A percentile compares a stretch with the other conserved stretches of the same genome.
Conservation (phyloP, 2,113 vertebrate genomes). For the Rhinogobius similis region DNA sequence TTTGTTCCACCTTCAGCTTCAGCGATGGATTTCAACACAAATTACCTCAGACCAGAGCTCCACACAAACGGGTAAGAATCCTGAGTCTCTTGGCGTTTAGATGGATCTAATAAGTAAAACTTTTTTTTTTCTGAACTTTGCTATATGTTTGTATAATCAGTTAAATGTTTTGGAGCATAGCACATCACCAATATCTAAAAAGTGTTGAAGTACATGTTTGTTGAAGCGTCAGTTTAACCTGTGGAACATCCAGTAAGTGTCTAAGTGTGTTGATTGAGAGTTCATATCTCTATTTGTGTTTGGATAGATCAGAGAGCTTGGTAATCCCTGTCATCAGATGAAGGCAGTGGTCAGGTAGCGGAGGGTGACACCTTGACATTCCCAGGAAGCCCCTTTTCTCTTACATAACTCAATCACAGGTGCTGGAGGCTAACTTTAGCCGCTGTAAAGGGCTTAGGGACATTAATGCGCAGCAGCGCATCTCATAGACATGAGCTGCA, state of each 20-base stretch:
- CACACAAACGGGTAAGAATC: conserved; percentile 54
- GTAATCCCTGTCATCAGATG: conserved; percentile 31
- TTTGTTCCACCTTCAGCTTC: conserved; percentile 27
- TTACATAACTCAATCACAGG: conserved; percentile 74
- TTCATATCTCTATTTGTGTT: not conserved
- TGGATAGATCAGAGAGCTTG: conserved; percentile 3
- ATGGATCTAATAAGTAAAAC: not conserved
- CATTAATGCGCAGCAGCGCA: conserved; percentile 65
- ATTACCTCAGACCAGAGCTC: conserved; percentile 29
- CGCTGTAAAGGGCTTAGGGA: conserved; percentile 70
- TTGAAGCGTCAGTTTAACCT: not conserved
- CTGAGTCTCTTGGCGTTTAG: not conserved
- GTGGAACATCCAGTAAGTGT: not conserved
- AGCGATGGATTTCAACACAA: conserved; percentile 41
- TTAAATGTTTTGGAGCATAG: not conserved
- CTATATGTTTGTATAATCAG: not conserved
- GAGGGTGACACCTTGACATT: conserved; percentile 71
- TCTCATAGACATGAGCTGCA: conserved; percentile 65
- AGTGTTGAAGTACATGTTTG: not conserved
- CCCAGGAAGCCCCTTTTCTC: conserved; percentile 57
- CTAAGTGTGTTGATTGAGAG: not conserved
- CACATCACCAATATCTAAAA: not conserved
- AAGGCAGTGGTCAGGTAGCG: conserved; percentile 6
- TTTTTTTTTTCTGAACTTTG: not conserved
- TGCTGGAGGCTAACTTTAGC: conserved; percentile 71